Base-by-base conservation (phyloP, 2,888 invertebrate species). In the Caenorhabditis doughertyi region DNA sequence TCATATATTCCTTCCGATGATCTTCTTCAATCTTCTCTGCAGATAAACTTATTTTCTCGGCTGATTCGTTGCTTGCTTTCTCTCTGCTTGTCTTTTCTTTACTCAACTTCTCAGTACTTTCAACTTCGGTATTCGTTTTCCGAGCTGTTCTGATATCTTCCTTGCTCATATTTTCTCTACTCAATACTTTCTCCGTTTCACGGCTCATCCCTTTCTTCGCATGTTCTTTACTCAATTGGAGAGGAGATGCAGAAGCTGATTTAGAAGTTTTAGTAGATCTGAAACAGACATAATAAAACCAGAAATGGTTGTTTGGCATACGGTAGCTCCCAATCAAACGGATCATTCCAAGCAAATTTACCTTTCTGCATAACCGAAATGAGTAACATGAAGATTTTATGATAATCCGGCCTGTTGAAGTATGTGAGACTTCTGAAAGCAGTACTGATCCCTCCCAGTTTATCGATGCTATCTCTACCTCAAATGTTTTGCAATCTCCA, bases 321-420 rank as follows among this genome's bases (percentile, higher is more conserved):
- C n/a, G n/a, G n/a, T n/a, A n/a, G n/a, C n/a, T n/a, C n/a, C n/a
- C n/a, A n/a, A n/a, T n/a, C n/a, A n/a, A n/a, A n/a, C n/a, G n/a
- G n/a, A n/a, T n/a, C n/a, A n/a, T n/a, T n/a, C n/a, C n/a, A n/a
- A n/a, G n/a, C n/a, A n/a, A n/a, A n/a, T n/a, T n/a, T n/a, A n/a
- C n/a, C n/a, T n/a, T n/a, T n/a, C n/a, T n/a, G n/a, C n/a, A n/a
- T n/a, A n/a, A n/a, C n/a, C n/a, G n/a, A n/a, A n/a, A n/a, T n/a
- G n/a, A n/a, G n/a, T n/a, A n/a, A n/a, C n/a, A n/a, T n/a, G n/a
- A n/a, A n/a, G n/a, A n/a, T n/a, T n/a, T n/a, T n/a, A n/a, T 55
- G 32, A 49, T 89, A 89, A 67, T 89, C 83, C 3, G 89, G 88
- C 1, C 88, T 81, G 8, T 72, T 53, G 72, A 81, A 88, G 65